A percentile compares a stretch with the other conserved stretches of the same genome.
Evolutionary conservation across 1,140 invertebrate genomes (phyloP).

Genomic region (Planococcus citri): DNA sequence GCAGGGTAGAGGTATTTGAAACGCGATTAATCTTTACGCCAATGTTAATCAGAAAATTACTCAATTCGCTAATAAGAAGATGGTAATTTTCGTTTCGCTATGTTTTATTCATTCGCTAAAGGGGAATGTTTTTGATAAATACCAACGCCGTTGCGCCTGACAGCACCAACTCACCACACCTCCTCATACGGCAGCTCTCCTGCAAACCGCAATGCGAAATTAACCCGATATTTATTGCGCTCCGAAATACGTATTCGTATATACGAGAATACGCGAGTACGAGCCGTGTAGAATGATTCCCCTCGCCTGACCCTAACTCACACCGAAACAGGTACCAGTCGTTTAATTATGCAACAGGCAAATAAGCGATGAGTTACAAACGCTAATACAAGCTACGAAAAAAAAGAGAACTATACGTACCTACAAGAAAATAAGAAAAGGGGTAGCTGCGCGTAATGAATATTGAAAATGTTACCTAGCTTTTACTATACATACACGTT

Average conservation of each 20-base stretch:
- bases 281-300: too few species aligned
- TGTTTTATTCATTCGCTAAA: background rate
- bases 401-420: too few species aligned
- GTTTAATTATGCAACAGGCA: background rate
- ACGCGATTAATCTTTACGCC: background rate
- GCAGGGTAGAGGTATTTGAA: too few species aligned
- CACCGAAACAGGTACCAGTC: background rate
- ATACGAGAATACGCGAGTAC: too few species aligned
- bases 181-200: background rate
- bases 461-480: too few species aligned
- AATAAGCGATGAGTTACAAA: background rate
- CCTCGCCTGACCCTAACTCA: background rate
- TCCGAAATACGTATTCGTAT: background rate
- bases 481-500: too few species aligned
- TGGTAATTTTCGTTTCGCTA: background rate
- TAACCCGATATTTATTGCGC: background rate
- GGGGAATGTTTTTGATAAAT: background rate
- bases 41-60: background rate
- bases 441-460: too few species aligned
- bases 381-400: background rate
- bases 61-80: conserved; percentile 8
- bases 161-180: too few species aligned
- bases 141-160: too few species aligned
- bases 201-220: background rate
- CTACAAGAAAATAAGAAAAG: too few species aligned